Evolutionary conservation across 2,113 vertebrate species (phyloP).

Genomic region (Anguilla rostrata): DNA sequence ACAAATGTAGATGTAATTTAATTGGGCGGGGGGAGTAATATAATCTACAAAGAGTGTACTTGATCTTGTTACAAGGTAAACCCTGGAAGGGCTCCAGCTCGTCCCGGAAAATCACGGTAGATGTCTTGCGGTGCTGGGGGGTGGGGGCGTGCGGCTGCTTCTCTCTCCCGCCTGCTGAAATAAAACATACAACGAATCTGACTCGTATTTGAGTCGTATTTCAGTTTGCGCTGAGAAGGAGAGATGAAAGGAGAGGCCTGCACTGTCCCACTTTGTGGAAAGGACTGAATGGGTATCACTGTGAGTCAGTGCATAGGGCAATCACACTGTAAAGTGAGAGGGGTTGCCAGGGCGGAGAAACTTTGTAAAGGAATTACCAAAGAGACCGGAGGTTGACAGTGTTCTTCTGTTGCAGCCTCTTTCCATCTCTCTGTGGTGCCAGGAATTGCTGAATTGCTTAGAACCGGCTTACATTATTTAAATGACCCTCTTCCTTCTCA

Average conservation of each 20-base stretch:
- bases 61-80: slow-evolving; percentile 65
- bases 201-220: background rate
- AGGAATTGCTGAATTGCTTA: background rate
- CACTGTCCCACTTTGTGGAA: background rate
- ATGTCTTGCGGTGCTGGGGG: slow-evolving; percentile 25
- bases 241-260: background rate
- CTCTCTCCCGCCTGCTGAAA: background rate
- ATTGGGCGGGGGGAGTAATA: slow-evolving; percentile 66
- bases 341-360: background rate
- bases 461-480: background rate
- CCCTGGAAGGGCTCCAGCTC: slow-evolving; percentile 53
- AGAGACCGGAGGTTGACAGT: background rate
- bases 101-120: slow-evolving; percentile 39
- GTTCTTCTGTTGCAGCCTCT: background rate
- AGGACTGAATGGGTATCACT: background rate
- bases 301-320: background rate
- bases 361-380: slow-evolving; percentile 7
- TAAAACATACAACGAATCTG: background rate
- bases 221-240: background rate
- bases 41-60: slow-evolving; percentile 65
- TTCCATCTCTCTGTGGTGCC: background rate
- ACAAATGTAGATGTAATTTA: slow-evolving; percentile 75
- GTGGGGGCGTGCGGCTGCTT: background rate
- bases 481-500: background rate
- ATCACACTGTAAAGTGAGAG: background rate